Percentiles rank a stretch among this genome's conserved stretches.
phyloP scores from a whole-genome alignment of 2,888 invertebrate genomes.

The Oscheius myriophilus region DNA sequence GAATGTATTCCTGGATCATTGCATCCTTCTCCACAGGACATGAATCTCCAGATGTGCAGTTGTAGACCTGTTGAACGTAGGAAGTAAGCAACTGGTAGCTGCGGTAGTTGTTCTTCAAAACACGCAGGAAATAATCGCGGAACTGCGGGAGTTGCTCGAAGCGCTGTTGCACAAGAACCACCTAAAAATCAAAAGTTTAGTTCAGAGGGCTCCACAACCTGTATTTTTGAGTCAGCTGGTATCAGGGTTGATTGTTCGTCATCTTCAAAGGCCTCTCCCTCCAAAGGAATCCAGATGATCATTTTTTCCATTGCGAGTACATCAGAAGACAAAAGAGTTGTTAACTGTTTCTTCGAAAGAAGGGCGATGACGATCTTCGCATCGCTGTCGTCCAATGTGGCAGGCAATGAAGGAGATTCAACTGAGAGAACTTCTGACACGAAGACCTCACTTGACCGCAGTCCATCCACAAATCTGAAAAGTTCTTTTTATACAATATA shows the following conservation, averaged over 20 bases:
- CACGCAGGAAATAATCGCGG: slow-evolving; percentile 66
- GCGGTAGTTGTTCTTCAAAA: slow-evolving; percentile 66
- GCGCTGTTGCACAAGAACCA: slow-evolving; percentile 54
- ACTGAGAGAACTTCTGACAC: slow-evolving; percentile 60
- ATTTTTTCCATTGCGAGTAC: slow-evolving; percentile 51
- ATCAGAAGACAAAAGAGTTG: slow-evolving; percentile 30
- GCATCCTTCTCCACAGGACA: slow-evolving; percentile 45
- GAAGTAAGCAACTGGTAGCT: slow-evolving; percentile 66
- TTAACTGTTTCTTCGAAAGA: slow-evolving; percentile 48
- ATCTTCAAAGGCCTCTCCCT: slow-evolving; percentile 54
- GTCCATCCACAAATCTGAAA: slow-evolving; percentile 48
- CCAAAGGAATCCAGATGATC: slow-evolving; percentile 56
- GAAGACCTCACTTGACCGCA: slow-evolving; percentile 55
- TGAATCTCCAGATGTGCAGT: slow-evolving; percentile 42
- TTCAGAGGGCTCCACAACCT: slow-evolving; percentile 19
- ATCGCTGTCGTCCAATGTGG: slow-evolving; percentile 60
- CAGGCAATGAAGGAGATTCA: slow-evolving; percentile 54
- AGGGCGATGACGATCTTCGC: slow-evolving; percentile 59
- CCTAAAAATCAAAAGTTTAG: slow-evolving; percentile 15
- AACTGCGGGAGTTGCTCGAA: slow-evolving; percentile 62
- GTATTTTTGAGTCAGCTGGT: slow-evolving; percentile 42
- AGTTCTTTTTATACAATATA: background rate
- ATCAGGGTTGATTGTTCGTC: slow-evolving; percentile 44
- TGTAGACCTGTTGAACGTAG: slow-evolving; percentile 66
- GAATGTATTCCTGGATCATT: slow-evolving; percentile 46